Evolutionary conservation across 2,113 vertebrate genomes (phyloP), one percentile per base, ranked within the genome.

Genomic region (Anser cygnoides): DNA sequence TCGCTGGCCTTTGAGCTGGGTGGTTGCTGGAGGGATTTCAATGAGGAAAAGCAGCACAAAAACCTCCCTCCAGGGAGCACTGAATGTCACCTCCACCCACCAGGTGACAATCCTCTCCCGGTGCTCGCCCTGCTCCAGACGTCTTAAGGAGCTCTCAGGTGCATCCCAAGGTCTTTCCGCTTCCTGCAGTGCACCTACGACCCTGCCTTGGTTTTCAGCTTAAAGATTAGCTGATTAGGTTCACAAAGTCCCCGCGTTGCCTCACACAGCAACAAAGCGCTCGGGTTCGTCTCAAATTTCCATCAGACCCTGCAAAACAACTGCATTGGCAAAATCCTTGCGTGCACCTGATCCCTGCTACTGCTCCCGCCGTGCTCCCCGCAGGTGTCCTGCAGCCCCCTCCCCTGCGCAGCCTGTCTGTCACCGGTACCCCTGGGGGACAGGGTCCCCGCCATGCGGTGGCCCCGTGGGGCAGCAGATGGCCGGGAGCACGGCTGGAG

Each of bases 391-490:
- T 39, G 71, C 55, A 66, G 86, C 50, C 29, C 10, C 35, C 10
- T 4, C 8, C 52, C 49, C 67, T 28, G 6, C n/a, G 3, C 7
- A 8, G 52, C 74, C 37, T 20, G 14, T 28, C 37, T 7, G 44
- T 67, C 90, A 49, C 1, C 0, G 44, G 37, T 52, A 93, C 66
- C 43, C 10, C 2, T 8, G 39, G 71, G 31, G 54, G 19, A 23
- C 0, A 1, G 1, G 26, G 52, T 90, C 76, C 82, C 86, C 65
- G 17, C 3, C 31, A 67, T 13, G 18, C 17, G 46, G 65, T 70
- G 5, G 2, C 35, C 37, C 72, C 65, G 8, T 14, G 72, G 74
- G 13, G 92, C 71, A 95, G 88, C 97, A 97, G 97, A 94, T 94
- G 96, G 96, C 70, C 73, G 68, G 71, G 74, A 90, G 61, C 31